phyloP scores from a whole-genome alignment of 2,113 vertebrate genomes.

The Atractosteus spatula region DNA sequence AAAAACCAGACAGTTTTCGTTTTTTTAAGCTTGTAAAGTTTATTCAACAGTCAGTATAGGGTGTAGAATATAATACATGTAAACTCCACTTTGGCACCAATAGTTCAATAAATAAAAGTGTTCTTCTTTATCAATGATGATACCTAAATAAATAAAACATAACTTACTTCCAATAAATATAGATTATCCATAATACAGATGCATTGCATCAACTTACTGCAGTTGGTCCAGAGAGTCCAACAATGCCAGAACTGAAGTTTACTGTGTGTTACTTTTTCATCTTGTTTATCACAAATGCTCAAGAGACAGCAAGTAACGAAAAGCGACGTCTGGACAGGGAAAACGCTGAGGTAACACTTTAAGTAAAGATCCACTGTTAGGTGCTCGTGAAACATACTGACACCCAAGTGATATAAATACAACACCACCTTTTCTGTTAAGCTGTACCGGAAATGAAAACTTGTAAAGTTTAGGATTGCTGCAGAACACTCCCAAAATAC shows the following conservation, averaged over 20 bases:
- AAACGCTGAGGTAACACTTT: too few species aligned
- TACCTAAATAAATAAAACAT: slow-evolving; percentile 53
- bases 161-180: slow-evolving; percentile 57
- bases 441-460: too few species aligned
- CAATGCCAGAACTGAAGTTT: slow-evolving; percentile 30
- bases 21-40: slow-evolving; percentile 30
- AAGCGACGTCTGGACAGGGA: too few species aligned
- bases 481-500: too few species aligned
- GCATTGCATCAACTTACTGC: slow-evolving; percentile 54
- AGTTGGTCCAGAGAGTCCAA: slow-evolving; percentile 41
- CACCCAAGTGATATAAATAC: too few species aligned
- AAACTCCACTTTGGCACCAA: slow-evolving; percentile 47
- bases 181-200: slow-evolving; percentile 45
- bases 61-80: slow-evolving; percentile 43
- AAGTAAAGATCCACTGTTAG: too few species aligned
- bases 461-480: too few species aligned
- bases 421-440: too few species aligned
- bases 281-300: not conserved
- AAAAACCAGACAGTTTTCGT: not conserved
- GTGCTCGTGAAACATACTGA: too few species aligned
- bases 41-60: slow-evolving; percentile 33
- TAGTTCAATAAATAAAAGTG: slow-evolving; percentile 49
- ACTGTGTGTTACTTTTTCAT: slow-evolving; percentile 1
- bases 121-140: slow-evolving; percentile 36
- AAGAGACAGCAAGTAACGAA: too few species aligned